These are phyloP conservation scores for Agrypnia vestita DNA, from an alignment of 1,140 invertebrate species.

Conservation along the genomic window DNA sequence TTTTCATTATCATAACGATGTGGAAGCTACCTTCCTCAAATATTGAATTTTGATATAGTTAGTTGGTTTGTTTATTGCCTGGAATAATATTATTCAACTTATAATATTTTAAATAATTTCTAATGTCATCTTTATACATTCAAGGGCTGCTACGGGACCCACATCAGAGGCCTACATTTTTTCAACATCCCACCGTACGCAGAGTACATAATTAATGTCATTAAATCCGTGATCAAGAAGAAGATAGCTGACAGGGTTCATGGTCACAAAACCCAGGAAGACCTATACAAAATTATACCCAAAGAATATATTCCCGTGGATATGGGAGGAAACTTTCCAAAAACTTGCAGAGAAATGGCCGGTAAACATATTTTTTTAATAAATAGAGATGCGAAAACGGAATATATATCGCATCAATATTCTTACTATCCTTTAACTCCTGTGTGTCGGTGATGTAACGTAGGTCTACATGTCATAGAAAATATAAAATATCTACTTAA, in stretches of 20 bases:
- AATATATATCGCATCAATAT: too few species aligned
- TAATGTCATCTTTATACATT: conserved; percentile 41
- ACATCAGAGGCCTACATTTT: conserved; percentile 73
- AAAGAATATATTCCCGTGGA: conserved; percentile 47
- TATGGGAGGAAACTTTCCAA: conserved; percentile 57
- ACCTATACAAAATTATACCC: conserved; percentile 25
- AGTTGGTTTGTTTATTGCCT: too few species aligned
- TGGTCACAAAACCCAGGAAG: conserved; percentile 20
- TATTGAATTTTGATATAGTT: too few species aligned
- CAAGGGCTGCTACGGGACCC: conserved; percentile 71
- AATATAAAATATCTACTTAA: too few species aligned
- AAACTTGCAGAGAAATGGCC: conserved; percentile 62
- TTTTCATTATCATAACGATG: too few species aligned
- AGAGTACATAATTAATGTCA: conserved; percentile 62
- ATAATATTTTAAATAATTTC: too few species aligned
- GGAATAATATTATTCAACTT: too few species aligned
- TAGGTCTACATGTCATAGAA: too few species aligned
- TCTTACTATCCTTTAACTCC: too few species aligned
- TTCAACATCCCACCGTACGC: conserved; percentile 64
- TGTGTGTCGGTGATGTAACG: too few species aligned
- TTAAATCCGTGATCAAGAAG: conserved; percentile 64
- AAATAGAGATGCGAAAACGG: too few species aligned
- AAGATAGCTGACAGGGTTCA: conserved; percentile 64
- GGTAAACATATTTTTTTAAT: conserved; percentile 53
- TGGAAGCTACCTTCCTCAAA: too few species aligned